phyloP scores from a whole-genome alignment of 1,140 invertebrate species.

The Idris sp. region DNA sequence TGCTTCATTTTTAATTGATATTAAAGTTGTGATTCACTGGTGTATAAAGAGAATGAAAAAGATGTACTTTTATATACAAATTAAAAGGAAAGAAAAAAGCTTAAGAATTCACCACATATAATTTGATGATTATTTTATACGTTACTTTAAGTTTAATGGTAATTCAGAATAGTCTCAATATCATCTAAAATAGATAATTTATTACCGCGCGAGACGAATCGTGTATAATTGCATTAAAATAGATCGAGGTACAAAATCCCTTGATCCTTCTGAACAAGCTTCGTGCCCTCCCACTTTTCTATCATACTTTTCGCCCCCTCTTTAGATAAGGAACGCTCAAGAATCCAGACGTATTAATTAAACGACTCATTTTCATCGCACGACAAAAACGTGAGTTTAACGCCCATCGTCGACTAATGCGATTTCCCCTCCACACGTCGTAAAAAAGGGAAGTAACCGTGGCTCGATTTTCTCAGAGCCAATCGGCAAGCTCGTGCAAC shows the following conservation, averaged over 20 bases:
- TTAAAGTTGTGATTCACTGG: too few species aligned
- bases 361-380: conserved; percentile 78
- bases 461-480: conserved; percentile 33
- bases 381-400: conserved; percentile 76
- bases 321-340: conserved; percentile 63
- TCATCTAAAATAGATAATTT: conserved; percentile 35
- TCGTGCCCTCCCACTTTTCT: conserved; percentile 27
- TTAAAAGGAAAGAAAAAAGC: too few species aligned
- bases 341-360: conserved; percentile 78
- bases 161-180: too few species aligned
- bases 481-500: conserved; percentile 40
- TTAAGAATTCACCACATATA: too few species aligned
- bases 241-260: conserved; percentile 54
- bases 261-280: conserved; percentile 39
- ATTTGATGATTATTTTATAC: too few species aligned
- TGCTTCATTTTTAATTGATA: too few species aligned
- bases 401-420: conserved; percentile 76
- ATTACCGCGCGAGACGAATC: conserved; percentile 44
- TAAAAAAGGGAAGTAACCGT: conserved; percentile 60
- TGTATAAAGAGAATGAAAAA: too few species aligned
- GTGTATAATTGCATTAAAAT: conserved; percentile 53
- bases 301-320: conserved; percentile 51
- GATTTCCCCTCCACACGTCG: conserved; percentile 59
- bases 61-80: too few species aligned
- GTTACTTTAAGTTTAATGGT: too few species aligned